phyloP scores from a whole-genome alignment of 2,113 vertebrate species.

The Campylomormyrus numenius region DNA sequence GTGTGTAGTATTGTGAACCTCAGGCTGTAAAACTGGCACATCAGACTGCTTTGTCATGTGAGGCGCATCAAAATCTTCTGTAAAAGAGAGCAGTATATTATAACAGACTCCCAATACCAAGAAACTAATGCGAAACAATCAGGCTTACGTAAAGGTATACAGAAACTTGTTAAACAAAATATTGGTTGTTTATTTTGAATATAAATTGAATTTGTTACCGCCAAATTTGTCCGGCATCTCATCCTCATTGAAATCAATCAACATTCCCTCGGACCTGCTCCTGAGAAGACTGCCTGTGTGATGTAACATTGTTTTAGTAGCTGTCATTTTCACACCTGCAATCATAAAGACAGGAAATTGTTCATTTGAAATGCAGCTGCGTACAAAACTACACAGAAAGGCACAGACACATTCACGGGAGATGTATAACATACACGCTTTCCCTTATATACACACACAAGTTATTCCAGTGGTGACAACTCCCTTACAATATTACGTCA shows the following conservation, averaged over 20 bases:
- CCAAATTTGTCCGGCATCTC: conserved; percentile 48
- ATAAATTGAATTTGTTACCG: conserved; percentile 47
- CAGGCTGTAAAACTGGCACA: conserved; percentile 44
- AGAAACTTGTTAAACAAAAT: background rate
- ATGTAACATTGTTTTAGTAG: conserved; percentile 51
- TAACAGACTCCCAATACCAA: background rate
- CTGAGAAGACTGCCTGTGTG: conserved; percentile 58
- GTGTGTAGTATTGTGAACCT: conserved; percentile 42
- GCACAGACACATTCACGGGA: background rate
- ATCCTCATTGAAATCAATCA: conserved; percentile 70
- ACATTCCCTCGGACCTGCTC: conserved; percentile 78
- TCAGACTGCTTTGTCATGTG: conserved; percentile 34
- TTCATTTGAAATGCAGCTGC: background rate
- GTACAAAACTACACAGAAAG: background rate
- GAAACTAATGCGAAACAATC: background rate
- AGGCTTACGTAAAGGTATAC: background rate
- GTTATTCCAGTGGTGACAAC: background rate
- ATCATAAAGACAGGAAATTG: conserved; percentile 5
- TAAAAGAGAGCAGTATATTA: conserved; percentile 17
- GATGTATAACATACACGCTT: background rate
- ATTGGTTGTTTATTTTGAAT: background rate
- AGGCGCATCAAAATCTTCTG: conserved; percentile 41
- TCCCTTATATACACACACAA: background rate
- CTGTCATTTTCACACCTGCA: conserved; percentile 71
- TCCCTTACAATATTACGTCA: background rate